Conservation (phyloP, 1,140 invertebrate species). For the Nymphalis io region DNA sequence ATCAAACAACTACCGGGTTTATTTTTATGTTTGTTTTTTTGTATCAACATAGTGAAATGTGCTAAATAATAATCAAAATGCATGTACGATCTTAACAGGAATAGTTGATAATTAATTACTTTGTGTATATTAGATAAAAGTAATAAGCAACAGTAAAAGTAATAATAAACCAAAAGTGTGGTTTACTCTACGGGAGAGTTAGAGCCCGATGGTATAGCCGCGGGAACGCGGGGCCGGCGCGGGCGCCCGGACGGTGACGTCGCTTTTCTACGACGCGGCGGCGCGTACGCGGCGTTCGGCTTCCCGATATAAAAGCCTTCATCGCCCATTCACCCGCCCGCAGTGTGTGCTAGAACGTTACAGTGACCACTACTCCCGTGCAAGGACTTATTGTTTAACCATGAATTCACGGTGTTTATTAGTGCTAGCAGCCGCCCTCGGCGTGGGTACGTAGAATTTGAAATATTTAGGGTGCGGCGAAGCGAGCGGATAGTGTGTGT, state of each 20-base stretch:
- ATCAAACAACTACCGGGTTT: background rate
- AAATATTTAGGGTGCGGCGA: constrained; percentile 69
- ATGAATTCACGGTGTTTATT: constrained; percentile 78
- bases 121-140: too few relatives aligned
- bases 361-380: constrained; percentile 72
- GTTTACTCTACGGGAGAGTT: background rate
- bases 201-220: constrained; percentile 6
- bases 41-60: too few relatives aligned
- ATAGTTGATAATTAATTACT: too few relatives aligned
- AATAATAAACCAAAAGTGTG: background rate
- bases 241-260: constrained; percentile 53
- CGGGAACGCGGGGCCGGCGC: constrained; percentile 44
- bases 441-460: constrained; percentile 76
- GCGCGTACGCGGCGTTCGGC: constrained; percentile 64
- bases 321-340: constrained; percentile 77
- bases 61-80: too few relatives aligned
- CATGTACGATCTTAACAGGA: too few relatives aligned
- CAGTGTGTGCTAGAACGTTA: constrained; percentile 78
- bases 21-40: background rate
- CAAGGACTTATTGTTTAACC: constrained; percentile 71
- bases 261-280: constrained; percentile 65
- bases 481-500: constrained; percentile 36
- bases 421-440: constrained; percentile 78
- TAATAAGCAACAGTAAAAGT: too few relatives aligned
- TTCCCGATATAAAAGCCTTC: constrained; percentile 77